Base-by-base conservation (phyloP, 1,140 invertebrate genomes). In the Stratiolaelaps scimitus region DNA sequence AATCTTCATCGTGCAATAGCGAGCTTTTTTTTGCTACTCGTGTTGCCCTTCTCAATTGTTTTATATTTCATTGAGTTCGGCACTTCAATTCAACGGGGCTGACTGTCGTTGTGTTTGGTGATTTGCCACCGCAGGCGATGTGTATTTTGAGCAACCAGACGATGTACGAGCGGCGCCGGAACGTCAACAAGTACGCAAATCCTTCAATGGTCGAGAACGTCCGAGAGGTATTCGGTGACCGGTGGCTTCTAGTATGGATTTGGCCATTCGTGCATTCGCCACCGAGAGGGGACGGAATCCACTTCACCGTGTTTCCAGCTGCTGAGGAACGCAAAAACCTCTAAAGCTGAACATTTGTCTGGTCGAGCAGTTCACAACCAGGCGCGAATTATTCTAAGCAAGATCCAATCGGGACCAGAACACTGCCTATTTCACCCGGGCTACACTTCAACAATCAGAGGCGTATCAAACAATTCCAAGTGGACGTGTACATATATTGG, bases 141-240 rank as follows among this genome's bases (percentile, higher is more conserved):
- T 66, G 64, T 17, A 69, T 71, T 15, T 17, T 26, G n/a, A 15
- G 64, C 13, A 68, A 69, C 13, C 70, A 71, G 43, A 71, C 70
- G 1, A 65, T 65, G 47, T 70, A 69, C 43, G 70, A 71, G 29
- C 65, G 68, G 17, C 64, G 34, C 17, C 66, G 68, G 20, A 45
- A 64, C 10, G 68, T 71, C 17, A 60, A 60, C 2, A 65, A 66
- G 2, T 20, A 46, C 13, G 69, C 68, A 53, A 65, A 71, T 48
- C 43, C 70, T 2, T 67, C 69, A 5, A 66, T 46, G 56, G 67
- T 69, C 43, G 45, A 64, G 17, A 71, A 71, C 48, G 64, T 71
- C 30, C 13, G 48, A 34, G 64, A 71, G 23, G 68, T 70, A 40
- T 47, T 71, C n/a, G 70, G 70, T 13, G 64, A 2, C 7, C 64